These are phyloP conservation scores for Alethe castanea DNA, from an alignment of 2,113 vertebrate genomes.

Conservation along the genomic window DNA sequence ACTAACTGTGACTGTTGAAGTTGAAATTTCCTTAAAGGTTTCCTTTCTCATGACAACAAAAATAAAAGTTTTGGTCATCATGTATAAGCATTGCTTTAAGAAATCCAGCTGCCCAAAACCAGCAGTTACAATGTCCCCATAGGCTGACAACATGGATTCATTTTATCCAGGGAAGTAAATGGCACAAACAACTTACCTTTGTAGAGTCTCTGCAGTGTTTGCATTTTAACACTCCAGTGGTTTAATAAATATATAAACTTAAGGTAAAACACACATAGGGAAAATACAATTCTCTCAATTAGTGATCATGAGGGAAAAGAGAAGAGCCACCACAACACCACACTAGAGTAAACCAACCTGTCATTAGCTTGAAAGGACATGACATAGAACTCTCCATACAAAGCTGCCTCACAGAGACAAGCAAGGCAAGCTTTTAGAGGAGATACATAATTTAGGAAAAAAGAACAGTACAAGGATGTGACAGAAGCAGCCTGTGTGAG, in stretches of 20 bases:
- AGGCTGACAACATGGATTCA: slow-evolving; percentile 18
- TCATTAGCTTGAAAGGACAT: background rate
- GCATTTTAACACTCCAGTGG: background rate
- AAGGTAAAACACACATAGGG: background rate
- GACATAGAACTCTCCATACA: background rate
- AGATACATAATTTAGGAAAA: background rate
- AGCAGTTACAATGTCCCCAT: background rate
- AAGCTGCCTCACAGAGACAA: background rate
- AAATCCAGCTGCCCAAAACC: background rate
- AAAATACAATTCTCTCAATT: background rate
- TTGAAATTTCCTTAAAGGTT: background rate
- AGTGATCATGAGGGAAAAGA: background rate
- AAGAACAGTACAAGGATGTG: background rate
- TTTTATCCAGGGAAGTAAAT: background rate
- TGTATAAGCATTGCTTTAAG: background rate
- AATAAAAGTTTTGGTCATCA: background rate
- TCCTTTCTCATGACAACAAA: background rate
- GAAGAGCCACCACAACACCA: background rate
- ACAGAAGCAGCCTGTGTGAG: background rate
- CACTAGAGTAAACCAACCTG: background rate
- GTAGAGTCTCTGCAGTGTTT: background rate
- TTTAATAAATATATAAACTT: background rate
- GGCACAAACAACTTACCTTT: slow-evolving; percentile 32
- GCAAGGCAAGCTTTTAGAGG: background rate
- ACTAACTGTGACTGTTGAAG: background rate